phyloP scores from a whole-genome alignment of 1,140 invertebrate genomes.

The Tetramorium alpestre region DNA sequence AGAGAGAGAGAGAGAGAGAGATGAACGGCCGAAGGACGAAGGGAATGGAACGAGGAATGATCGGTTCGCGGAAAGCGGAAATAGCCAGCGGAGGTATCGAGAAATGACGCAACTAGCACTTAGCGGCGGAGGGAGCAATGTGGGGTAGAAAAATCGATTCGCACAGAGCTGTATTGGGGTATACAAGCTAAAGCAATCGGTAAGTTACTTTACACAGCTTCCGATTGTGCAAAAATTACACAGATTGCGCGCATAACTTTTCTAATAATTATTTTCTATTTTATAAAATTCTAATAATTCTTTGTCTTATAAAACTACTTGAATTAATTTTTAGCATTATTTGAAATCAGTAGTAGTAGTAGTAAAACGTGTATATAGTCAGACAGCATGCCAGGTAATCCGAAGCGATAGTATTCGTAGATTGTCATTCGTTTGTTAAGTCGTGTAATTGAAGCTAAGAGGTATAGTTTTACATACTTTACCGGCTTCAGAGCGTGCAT shows the following conservation, averaged over 20 bases:
- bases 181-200: not conserved
- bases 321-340: not conserved
- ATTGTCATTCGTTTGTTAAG: slow-evolving; percentile 7
- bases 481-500: slow-evolving; percentile 73
- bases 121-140: not conserved
- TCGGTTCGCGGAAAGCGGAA: slow-evolving; percentile 66
- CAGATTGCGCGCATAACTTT: not conserved
- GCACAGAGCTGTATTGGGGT: not conserved
- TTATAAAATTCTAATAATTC: not conserved
- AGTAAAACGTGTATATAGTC: not conserved
- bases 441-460: slow-evolving; percentile 59
- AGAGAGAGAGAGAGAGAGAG: slow-evolving; percentile 59
- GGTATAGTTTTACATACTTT: slow-evolving; percentile 73
- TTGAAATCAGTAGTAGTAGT: not conserved
- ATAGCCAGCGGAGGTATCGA: slow-evolving; percentile 56
- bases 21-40: slow-evolving; percentile 20
- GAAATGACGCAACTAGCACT: slow-evolving; percentile 30
- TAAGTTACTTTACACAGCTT: not conserved
- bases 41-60: not conserved
- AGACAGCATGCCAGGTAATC: not conserved
- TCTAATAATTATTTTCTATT: not conserved
- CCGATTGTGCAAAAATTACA: not conserved
- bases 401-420: not conserved
- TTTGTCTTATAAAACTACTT: not conserved
- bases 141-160: slow-evolving; percentile 33